phyloP scores from a whole-genome alignment of 2,113 vertebrate genomes.

The Upupa epops region DNA sequence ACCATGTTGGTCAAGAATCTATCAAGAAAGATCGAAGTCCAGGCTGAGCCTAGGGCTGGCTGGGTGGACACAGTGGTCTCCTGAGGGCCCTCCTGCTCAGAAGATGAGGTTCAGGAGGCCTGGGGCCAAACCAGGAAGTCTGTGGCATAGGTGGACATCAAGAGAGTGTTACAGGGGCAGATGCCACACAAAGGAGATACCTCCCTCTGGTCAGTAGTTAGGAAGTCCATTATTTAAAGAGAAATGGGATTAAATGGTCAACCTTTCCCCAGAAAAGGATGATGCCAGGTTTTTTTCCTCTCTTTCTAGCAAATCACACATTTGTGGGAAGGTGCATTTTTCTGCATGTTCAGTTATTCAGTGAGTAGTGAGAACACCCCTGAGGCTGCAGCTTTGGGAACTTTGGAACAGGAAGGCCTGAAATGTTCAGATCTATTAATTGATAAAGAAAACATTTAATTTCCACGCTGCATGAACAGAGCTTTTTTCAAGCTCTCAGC shows the following conservation, averaged over 20 bases:
- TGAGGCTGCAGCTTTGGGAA: neutral
- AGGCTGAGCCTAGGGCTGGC: neutral
- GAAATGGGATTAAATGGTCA: neutral
- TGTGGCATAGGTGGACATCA: neutral
- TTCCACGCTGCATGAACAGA: neutral
- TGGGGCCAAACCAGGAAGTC: neutral
- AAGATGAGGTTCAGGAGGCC: neutral
- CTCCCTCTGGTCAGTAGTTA: neutral
- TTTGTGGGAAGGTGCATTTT: neutral
- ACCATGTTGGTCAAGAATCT: neutral
- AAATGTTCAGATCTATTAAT: neutral
- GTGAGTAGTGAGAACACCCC: neutral
- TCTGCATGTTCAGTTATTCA: neutral
- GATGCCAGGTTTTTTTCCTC: neutral
- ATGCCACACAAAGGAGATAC: neutral
- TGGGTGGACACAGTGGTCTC: neutral
- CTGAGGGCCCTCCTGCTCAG: neutral
- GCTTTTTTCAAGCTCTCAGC: neutral
- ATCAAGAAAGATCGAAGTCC: neutral
- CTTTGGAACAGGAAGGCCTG: neutral
- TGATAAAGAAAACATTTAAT: neutral
- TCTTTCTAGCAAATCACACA: neutral
- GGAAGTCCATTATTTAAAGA: neutral
- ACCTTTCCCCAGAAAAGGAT: no score
- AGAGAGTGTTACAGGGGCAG: neutral